phyloP scores from a whole-genome alignment of 2,113 vertebrate genomes.

The Spermophilus dauricus region DNA sequence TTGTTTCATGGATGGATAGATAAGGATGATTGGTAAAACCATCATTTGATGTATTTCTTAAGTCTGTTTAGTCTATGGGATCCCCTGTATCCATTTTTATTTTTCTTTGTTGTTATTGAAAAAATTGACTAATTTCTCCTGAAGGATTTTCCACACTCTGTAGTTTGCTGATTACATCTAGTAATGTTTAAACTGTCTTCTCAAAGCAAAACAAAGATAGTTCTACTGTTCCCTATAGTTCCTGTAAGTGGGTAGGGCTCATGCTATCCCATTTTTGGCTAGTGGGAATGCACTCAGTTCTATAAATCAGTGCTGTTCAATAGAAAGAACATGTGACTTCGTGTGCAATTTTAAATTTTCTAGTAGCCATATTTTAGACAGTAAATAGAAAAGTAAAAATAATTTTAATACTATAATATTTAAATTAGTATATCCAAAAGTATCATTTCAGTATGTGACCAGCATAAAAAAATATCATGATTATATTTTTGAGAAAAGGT shows the following conservation, averaged over 20 bases:
- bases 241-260: neutral
- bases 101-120: constrained; percentile 57
- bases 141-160: neutral
- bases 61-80: constrained; percentile 13
- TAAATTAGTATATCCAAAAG: neutral
- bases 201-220: neutral
- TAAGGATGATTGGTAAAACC: neutral
- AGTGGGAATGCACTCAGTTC: neutral
- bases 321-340: neutral
- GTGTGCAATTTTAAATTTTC: constrained; percentile 6
- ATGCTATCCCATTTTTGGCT: neutral
- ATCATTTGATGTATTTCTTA: neutral
- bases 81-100: neutral
- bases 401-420: constrained; percentile 41
- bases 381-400: neutral
- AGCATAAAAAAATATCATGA: constrained; percentile 38
- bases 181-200: constrained; percentile 4
- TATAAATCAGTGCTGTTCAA: neutral
- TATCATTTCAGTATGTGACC: constrained; percentile 10
- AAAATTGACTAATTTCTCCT: constrained; percentile 20
- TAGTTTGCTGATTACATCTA: neutral
- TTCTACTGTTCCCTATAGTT: neutral
- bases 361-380: neutral
- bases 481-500: neutral
- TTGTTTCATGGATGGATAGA: neutral